A percentile compares a stretch with the other conserved stretches of the same genome.
These are phyloP conservation scores for Patiria pectinifera DNA, from an alignment of 53 echinoderm and acorn worm species.

Conservation along the genomic window DNA sequence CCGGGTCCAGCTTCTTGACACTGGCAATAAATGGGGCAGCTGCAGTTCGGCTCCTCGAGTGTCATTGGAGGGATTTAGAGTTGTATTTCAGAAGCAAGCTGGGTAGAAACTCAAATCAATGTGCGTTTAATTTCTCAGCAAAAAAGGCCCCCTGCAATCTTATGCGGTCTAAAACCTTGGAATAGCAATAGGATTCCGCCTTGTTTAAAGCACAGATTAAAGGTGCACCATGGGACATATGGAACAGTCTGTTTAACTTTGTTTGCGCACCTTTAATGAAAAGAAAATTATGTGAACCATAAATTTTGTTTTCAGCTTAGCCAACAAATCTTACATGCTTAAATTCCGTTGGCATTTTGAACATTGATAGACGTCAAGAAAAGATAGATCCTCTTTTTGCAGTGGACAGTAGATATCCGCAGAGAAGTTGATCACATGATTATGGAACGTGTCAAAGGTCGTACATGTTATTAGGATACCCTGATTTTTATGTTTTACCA, in stretches of 20 bases:
- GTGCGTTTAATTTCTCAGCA: background rate
- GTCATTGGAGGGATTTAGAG: background rate
- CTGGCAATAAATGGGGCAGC: constrained; percentile 11
- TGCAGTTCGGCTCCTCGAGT: constrained; percentile 13
- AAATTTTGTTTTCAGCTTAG: too few species aligned
- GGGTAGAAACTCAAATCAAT: background rate
- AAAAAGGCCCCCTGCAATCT: background rate
- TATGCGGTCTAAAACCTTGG: background rate
- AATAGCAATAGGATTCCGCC: background rate
- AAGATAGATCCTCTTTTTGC: too few species aligned
- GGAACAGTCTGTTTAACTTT: too few species aligned
- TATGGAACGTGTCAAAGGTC: too few species aligned
- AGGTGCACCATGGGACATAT: background rate
- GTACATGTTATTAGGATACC: too few species aligned
- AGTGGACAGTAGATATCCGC: too few species aligned
- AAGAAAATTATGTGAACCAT: too few species aligned
- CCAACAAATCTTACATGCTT: too few species aligned
- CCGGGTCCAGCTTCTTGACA: background rate
- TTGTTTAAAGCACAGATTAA: background rate
- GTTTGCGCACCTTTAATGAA: too few species aligned
- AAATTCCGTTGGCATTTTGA: too few species aligned
- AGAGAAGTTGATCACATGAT: too few species aligned
- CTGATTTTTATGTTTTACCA: background rate
- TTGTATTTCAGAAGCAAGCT: background rate
- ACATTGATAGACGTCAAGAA: too few species aligned